phyloP scores from a whole-genome alignment of 2,113 vertebrate species.

The Mormyrus iriodes region DNA sequence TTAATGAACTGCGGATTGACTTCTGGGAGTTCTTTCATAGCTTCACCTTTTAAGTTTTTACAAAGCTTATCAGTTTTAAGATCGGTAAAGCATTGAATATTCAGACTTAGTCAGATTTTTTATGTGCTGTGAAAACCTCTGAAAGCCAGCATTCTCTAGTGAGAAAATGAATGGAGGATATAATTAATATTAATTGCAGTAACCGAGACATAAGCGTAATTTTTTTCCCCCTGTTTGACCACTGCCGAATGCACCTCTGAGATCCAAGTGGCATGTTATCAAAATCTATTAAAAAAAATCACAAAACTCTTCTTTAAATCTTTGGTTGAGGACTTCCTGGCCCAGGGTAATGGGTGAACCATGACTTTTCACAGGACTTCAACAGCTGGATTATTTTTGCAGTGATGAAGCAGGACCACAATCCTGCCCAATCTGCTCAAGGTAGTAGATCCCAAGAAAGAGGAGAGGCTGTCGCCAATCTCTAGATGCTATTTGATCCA shows the following conservation, averaged over 20 bases:
- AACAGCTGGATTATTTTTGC: not conserved
- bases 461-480: not conserved
- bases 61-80: not conserved
- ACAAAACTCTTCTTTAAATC: not conserved
- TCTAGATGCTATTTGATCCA: not conserved
- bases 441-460: not conserved
- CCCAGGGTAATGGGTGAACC: not conserved
- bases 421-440: not conserved
- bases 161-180: not conserved
- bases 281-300: not conserved
- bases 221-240: not conserved
- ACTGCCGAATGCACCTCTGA: not conserved
- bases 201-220: not conserved
- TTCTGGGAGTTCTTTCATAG: not conserved
- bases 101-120: not conserved
- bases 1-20: not conserved
- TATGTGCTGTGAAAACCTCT: not conserved
- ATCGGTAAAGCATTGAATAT: not conserved
- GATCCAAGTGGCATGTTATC: not conserved
- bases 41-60: not conserved
- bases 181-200: constrained; percentile 7
- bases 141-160: not conserved
- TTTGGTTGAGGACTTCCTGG: not conserved
- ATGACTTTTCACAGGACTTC: not conserved
- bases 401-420: not conserved